Evolutionary conservation across 2,113 vertebrate species (phyloP).

Genomic region (Gymnocephalus cernua): DNA sequence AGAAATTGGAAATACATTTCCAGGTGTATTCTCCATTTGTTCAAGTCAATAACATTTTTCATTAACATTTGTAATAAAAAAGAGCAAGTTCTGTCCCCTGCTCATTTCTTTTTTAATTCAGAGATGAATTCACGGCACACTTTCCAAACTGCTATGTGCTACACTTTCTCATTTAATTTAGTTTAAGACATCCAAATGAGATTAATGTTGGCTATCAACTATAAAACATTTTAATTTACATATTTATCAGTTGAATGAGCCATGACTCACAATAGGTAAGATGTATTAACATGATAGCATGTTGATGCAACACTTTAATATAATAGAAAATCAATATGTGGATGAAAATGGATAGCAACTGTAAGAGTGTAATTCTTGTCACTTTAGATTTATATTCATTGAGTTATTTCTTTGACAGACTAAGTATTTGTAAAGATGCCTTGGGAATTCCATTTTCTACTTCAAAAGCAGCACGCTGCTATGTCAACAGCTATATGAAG

Average conservation of each 20-base stretch:
- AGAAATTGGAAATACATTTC: constrained; percentile 86
- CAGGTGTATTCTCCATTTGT: constrained; percentile 88
- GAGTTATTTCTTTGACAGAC: constrained; percentile 51
- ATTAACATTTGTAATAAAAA: constrained; percentile 86
- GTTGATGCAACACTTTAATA: constrained; percentile 78
- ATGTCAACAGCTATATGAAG: constrained; percentile 35
- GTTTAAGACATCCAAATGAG: constrained; percentile 84
- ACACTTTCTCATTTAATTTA: constrained; percentile 83
- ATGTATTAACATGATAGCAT: constrained; percentile 82
- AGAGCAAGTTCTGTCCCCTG: constrained; percentile 71
- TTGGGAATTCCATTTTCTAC: constrained; percentile 48
- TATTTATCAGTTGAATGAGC: constrained; percentile 85
- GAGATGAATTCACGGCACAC: constrained; percentile 79
- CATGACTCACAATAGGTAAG: constrained; percentile 83
- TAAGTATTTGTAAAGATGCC: constrained; percentile 34
- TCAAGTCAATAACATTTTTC: constrained; percentile 89
- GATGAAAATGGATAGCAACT: constrained; percentile 53
- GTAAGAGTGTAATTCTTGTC: constrained; percentile 31
- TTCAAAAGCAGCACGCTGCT: constrained; percentile 45
- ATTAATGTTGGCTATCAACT: constrained; percentile 82
- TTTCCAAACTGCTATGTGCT: constrained; percentile 77
- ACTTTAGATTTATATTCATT: constrained; percentile 46
- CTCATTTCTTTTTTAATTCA: constrained; percentile 87
- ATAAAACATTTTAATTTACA: constrained; percentile 85
- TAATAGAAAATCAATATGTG: constrained; percentile 71